Percentiles rank a stretch among this genome's conserved stretches.
phyloP scores from a whole-genome alignment of 2,113 vertebrate species.

The Castor canadensis region DNA sequence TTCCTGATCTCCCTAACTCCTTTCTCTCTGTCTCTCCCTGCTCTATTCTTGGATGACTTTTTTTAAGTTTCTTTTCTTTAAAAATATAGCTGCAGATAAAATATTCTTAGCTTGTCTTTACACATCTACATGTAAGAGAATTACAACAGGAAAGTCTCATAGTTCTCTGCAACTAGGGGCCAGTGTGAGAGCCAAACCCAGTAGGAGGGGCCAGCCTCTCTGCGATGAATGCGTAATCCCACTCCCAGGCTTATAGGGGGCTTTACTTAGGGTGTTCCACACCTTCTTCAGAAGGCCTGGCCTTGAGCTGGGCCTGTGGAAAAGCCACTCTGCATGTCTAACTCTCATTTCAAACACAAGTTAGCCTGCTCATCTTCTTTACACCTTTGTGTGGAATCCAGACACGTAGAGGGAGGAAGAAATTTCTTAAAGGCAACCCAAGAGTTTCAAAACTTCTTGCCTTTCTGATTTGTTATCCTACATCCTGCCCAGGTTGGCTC shows the following conservation, averaged over 20 bases:
- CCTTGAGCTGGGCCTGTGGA: background rate
- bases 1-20: background rate
- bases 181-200: background rate
- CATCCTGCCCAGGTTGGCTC: background rate
- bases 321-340: conserved; percentile 9
- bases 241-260: background rate
- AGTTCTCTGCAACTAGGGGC: background rate
- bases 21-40: background rate
- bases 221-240: background rate
- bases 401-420: background rate
- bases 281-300: background rate
- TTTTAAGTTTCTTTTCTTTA: conserved; percentile 17
- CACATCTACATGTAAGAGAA: background rate
- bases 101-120: background rate
- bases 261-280: background rate
- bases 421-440: background rate
- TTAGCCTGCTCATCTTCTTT: background rate
- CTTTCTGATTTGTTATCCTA: background rate
- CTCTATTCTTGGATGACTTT: conserved; percentile 30
- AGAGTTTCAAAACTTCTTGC: background rate
- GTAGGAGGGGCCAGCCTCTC: background rate
- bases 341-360: conserved; percentile 54
- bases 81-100: conserved; percentile 44
- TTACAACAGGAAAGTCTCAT: background rate
- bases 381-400: background rate